phyloP scores from a whole-genome alignment of 2,113 vertebrate genomes.

The Otocyon megalotis region DNA sequence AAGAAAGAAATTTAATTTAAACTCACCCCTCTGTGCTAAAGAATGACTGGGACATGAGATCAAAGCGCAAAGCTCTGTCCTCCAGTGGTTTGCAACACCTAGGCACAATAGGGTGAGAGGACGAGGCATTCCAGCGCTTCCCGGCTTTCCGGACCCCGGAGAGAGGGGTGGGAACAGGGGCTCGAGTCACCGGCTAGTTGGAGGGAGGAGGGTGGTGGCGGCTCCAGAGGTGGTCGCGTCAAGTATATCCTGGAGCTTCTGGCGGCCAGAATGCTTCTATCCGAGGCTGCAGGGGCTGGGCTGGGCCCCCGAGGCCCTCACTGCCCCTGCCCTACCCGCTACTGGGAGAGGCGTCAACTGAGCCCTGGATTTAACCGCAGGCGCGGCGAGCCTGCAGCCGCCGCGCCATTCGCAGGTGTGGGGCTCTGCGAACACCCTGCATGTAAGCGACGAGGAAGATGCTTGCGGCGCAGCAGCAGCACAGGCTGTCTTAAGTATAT shows the following conservation, averaged over 20 bases:
- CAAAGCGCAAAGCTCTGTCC: slow-evolving; percentile 78
- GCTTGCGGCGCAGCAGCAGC: not conserved
- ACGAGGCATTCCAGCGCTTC: slow-evolving; percentile 71
- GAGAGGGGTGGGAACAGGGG: slow-evolving; percentile 61
- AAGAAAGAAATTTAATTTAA: slow-evolving; percentile 86
- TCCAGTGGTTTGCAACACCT: slow-evolving; percentile 83
- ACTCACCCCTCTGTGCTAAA: slow-evolving; percentile 83
- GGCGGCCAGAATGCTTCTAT: not conserved
- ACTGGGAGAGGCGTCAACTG: not conserved
- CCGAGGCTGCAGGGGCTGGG: not conserved
- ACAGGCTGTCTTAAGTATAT: not conserved
- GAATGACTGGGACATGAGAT: slow-evolving; percentile 77
- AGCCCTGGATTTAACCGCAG: not conserved
- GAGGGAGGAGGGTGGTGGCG: slow-evolving; percentile 22
- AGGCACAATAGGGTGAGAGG: slow-evolving; percentile 81
- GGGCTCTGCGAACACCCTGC: not conserved
- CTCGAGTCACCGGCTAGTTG: slow-evolving; percentile 24
- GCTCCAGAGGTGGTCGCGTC: slow-evolving; percentile 56
- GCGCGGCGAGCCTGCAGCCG: not conserved
- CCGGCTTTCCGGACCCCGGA: slow-evolving; percentile 77
- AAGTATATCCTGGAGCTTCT: slow-evolving; percentile 55
- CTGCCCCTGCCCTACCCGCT: not conserved
- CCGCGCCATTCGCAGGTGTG: not conserved
- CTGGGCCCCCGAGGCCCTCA: not conserved
- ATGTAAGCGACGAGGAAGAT: not conserved